Base-by-base conservation (phyloP, 2,797 vertebrate species). In the Acanthurus lineatus region DNA sequence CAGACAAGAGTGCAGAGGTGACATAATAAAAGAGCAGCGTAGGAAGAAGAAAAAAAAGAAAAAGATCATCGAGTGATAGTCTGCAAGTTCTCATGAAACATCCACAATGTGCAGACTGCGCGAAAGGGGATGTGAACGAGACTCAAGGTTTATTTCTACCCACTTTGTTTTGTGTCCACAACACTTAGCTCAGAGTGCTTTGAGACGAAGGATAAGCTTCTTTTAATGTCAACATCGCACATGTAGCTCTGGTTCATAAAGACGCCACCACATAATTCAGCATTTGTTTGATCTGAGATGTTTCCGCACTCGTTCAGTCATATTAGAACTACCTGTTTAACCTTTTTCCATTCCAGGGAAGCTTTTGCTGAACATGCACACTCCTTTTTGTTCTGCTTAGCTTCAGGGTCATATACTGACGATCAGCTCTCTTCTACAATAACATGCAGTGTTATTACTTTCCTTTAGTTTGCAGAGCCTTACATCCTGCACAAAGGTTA, bases 111-210 rank as follows among this genome's bases (percentile, higher is more conserved):
- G 69, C 12, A 1, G 69, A 64, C 62, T n/a, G 65, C 3, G 8
- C 28, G 51, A 62, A 48, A 35, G 56, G 45, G 12, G 58, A 67
- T 6, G 9, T 20, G 70, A 79, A 22, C 19, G 7, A 53, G 60
- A 44, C 73, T 71, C n/a, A 32, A 68, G 49, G 74, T 83, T 88
- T 82, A 81, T 88, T 86, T 92, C 65, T 53, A 79, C 57, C 73
- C 76, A 82, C 88, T 88, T 88, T 79, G 70, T 76, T 89, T 77
- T 84, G 86, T 90, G 85, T 89, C 76, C 79, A 82, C 76, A 88
- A 88, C 86, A 92, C 88, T 92, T 82, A 68, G 51, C 44, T 0
- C 52, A 53, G 79, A 86, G 89, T 81, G 66, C 69, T 87, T 60
- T 47, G 53, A 53, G 73, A 71, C 72, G 73, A 76, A 63, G 65